These are phyloP conservation scores for Penaeus chinensis DNA, from an alignment of 1,140 invertebrate species.

Conservation along the genomic window DNA sequence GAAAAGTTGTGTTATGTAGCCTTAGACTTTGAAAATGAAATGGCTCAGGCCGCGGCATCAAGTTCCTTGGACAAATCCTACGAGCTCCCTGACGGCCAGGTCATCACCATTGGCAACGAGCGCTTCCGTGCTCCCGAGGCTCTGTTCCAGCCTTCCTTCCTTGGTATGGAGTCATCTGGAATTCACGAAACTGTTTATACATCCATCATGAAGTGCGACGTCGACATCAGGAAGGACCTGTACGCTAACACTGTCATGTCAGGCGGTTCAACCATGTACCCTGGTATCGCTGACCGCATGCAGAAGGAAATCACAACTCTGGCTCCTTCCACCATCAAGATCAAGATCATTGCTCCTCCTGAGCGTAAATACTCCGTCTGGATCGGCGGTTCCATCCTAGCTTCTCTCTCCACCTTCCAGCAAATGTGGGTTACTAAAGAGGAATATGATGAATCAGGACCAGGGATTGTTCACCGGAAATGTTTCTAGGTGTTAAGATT, in stretches of 20 bases:
- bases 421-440: too few species aligned
- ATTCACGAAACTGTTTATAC: slow-evolving; percentile 84
- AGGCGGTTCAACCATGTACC: slow-evolving; percentile 76
- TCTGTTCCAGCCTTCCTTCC: slow-evolving; percentile 80
- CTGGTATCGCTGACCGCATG: slow-evolving; percentile 74
- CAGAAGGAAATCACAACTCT: slow-evolving; percentile 74
- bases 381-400: slow-evolving; percentile 39
- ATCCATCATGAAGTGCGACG: slow-evolving; percentile 73
- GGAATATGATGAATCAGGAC: too few species aligned
- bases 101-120: slow-evolving; percentile 42
- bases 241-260: slow-evolving; percentile 81
- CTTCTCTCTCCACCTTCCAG: slow-evolving; percentile 38
- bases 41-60: too few species aligned
- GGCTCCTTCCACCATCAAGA: slow-evolving; percentile 74
- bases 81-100: slow-evolving; percentile 74
- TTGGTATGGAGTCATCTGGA: slow-evolving; percentile 86
- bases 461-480: too few species aligned
- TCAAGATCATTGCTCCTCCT: slow-evolving; percentile 70
- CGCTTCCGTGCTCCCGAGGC: slow-evolving; percentile 72
- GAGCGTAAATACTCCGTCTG: slow-evolving; percentile 52
- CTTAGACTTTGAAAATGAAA: too few species aligned
- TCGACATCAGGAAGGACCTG: slow-evolving; percentile 78
- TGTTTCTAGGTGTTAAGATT: too few species aligned
- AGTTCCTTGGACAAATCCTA: slow-evolving; percentile 87
- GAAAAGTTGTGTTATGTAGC: too few species aligned